A percentile compares a stretch with the other conserved stretches of the same genome.
Evolutionary conservation across 2,113 vertebrate genomes (phyloP).

Genomic region (Crocuta crocuta): DNA sequence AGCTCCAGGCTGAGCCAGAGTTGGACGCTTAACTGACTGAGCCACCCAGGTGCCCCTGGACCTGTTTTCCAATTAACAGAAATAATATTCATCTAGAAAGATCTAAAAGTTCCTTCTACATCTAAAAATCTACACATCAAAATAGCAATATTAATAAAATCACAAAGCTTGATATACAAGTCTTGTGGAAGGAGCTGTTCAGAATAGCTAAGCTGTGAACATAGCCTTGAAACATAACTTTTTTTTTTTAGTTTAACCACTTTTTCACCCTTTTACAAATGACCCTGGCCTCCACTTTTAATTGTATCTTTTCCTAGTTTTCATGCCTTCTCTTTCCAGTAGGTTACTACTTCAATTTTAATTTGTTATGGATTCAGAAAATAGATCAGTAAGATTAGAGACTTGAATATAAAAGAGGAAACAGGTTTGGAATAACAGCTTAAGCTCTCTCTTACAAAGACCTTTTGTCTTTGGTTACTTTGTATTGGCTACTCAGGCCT

Average conservation of each 20-base stretch:
- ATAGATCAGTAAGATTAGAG: slow-evolving; percentile 23
- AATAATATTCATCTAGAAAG: slow-evolving; percentile 47
- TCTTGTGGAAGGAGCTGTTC: neutral
- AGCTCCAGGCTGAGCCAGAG: too few species aligned
- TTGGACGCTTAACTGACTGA: too few species aligned
- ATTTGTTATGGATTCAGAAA: slow-evolving; percentile 35
- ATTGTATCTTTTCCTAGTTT: slow-evolving; percentile 17
- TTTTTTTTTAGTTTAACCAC: neutral
- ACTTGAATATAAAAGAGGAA: slow-evolving; percentile 4
- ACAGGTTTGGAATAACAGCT: neutral
- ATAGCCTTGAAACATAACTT: neutral
- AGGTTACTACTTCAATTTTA: slow-evolving; percentile 32
- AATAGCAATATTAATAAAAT: slow-evolving; percentile 1
- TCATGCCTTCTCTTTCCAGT: neutral
- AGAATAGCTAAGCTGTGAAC: neutral
- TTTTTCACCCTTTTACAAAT: neutral
- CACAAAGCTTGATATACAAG: neutral
- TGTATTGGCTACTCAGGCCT: neutral
- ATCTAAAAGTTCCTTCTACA: slow-evolving; percentile 32
- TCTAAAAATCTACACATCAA: slow-evolving; percentile 1
- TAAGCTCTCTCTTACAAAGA: neutral
- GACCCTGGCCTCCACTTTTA: neutral
- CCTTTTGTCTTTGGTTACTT: neutral
- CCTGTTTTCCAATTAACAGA: slow-evolving; percentile 10
- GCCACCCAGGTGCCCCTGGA: neutral